phyloP scores from a whole-genome alignment of 2,888 invertebrate genomes.

The Pristionchus japonicus region DNA sequence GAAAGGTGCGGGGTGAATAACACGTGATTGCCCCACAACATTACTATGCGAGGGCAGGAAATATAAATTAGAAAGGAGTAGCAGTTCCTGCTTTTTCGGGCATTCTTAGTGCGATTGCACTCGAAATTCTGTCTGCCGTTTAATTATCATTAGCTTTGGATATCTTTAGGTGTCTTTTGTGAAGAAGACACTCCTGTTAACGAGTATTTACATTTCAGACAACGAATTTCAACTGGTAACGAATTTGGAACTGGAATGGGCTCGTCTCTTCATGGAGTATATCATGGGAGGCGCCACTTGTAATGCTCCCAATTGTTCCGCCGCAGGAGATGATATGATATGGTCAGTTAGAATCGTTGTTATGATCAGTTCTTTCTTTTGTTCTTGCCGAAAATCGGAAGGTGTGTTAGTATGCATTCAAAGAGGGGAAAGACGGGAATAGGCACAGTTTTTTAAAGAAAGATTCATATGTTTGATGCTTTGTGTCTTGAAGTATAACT shows the following conservation, averaged over 20 bases:
- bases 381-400: neutral
- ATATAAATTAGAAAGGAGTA: neutral
- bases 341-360: slow-evolving; percentile 70
- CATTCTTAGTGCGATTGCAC: neutral
- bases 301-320: slow-evolving; percentile 59
- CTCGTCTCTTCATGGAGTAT: slow-evolving; percentile 69
- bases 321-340: slow-evolving; percentile 74
- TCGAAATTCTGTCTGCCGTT: neutral
- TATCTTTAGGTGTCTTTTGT: too few relatives aligned
- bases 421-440: too few relatives aligned
- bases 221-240: slow-evolving; percentile 58
- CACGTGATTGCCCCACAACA: slow-evolving; percentile 4
- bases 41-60: neutral
- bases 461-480: too few relatives aligned
- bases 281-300: slow-evolving; percentile 52
- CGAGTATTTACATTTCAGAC: slow-evolving; percentile 50
- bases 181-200: neutral
- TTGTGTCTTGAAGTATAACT: too few relatives aligned
- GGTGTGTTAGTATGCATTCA: too few relatives aligned
- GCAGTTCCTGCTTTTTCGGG: neutral
- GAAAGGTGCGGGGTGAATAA: neutral
- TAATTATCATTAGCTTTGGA: too few relatives aligned
- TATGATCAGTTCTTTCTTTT: neutral
- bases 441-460: too few relatives aligned
- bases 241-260: slow-evolving; percentile 65